phyloP scores from a whole-genome alignment of 1,140 invertebrate species.

The Ceratina calcarata region DNA sequence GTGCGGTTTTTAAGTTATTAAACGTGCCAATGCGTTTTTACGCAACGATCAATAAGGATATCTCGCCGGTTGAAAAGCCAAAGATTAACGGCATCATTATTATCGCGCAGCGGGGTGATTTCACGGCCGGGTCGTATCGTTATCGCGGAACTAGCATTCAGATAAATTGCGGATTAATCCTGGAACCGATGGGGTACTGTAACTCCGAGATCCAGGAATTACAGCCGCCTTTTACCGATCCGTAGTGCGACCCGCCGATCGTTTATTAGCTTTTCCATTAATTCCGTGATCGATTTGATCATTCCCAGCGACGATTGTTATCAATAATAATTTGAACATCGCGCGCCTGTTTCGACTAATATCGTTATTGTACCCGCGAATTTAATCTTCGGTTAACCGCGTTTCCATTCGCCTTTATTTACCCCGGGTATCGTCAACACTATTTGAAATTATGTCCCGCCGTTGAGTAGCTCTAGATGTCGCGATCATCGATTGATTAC shows the following conservation, averaged over 20 bases:
- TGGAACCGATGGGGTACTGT: conserved; percentile 27
- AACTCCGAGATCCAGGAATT: conserved; percentile 21
- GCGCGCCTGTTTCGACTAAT: too few relatives aligned
- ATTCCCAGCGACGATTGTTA: too few relatives aligned
- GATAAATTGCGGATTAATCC: conserved; percentile 42
- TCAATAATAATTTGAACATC: too few relatives aligned
- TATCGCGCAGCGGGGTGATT: not conserved
- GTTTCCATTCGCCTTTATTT: too few relatives aligned
- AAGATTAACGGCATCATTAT: conserved; percentile 9
- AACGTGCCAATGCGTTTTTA: too few relatives aligned
- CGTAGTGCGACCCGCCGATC: conserved; percentile 10
- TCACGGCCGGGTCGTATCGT: not conserved
- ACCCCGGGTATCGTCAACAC: too few relatives aligned
- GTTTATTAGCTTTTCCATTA: conserved; percentile 47
- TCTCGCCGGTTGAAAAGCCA: not conserved
- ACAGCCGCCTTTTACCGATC: conserved; percentile 29
- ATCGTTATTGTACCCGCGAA: too few relatives aligned
- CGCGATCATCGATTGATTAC: too few relatives aligned
- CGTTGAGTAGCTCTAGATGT: too few relatives aligned
- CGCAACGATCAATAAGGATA: not conserved
- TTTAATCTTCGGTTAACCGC: too few relatives aligned
- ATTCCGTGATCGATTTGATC: conserved; percentile 29
- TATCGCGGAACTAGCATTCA: conserved; percentile 5
- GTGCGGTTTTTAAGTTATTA: too few relatives aligned
- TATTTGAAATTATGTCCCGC: too few relatives aligned